Conservation (phyloP, 2,113 vertebrate genomes). For the Amazona vittata region DNA sequence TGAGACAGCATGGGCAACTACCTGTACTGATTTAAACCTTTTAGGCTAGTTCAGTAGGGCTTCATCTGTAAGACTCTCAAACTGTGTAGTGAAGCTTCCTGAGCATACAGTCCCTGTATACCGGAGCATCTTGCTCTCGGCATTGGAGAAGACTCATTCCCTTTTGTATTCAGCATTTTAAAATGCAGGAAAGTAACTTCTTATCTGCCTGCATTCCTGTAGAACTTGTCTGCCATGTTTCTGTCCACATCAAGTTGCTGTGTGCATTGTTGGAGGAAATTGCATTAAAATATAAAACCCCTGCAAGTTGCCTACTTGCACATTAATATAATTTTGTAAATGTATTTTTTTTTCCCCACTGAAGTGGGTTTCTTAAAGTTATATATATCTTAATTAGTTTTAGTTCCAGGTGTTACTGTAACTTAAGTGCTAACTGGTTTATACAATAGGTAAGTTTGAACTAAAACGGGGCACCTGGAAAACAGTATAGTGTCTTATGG, state of each 20-base stretch:
- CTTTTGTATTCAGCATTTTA: not conserved
- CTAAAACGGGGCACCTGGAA: not conserved
- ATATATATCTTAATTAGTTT: not conserved
- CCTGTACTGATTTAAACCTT: not conserved
- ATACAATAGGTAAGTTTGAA: not conserved
- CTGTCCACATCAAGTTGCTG: not conserved
- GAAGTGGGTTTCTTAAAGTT: not conserved
- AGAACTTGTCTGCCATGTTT: not conserved
- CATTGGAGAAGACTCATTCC: not conserved
- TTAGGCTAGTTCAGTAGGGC: not conserved
- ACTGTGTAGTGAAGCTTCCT: not conserved
- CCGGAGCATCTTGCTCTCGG: not conserved
- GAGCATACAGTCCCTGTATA: not conserved
- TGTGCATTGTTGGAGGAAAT: not conserved
- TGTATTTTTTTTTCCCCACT: not conserved
- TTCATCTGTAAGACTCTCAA: not conserved
- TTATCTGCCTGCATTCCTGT: accelerated
- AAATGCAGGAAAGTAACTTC: not conserved
- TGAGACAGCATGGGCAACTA: not conserved
- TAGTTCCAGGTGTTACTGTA: not conserved
- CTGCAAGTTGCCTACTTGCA: not conserved
- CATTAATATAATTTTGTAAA: not conserved
- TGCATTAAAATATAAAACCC: not conserved
- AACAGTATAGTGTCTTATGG: not conserved
- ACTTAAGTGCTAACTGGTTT: not conserved